Conservation (phyloP, 2,113 vertebrate species). For the Burhinus oedicnemus region DNA sequence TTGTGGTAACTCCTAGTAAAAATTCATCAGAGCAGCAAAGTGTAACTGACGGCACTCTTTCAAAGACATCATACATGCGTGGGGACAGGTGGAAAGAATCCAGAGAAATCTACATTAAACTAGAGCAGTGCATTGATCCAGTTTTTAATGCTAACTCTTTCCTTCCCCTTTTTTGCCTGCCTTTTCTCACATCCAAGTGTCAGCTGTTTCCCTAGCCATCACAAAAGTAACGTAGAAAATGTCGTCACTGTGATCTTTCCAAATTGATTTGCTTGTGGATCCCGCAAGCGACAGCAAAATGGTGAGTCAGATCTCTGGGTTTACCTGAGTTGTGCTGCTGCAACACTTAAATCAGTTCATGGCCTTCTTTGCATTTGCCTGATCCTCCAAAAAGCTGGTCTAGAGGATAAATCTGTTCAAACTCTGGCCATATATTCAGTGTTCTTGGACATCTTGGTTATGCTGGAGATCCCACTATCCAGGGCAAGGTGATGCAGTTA, state of each 20-base stretch:
- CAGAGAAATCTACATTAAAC: neutral
- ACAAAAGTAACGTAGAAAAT: neutral
- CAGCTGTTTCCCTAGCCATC: neutral
- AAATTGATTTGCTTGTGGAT: neutral
- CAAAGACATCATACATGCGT: neutral
- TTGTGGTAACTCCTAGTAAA: neutral
- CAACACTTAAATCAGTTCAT: neutral
- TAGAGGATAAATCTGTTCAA: neutral
- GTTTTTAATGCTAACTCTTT: neutral
- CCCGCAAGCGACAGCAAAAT: neutral
- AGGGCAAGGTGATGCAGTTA: neutral
- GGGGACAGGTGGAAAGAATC: neutral
- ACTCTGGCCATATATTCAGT: neutral
- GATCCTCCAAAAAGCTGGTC: neutral
- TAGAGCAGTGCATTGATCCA: neutral
- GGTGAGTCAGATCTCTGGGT: neutral
- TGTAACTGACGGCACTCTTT: neutral
- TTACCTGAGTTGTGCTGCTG: neutral
- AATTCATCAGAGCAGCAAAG: neutral
- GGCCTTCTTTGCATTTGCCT: neutral
- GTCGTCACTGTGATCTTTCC: neutral
- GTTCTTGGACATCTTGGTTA: neutral
- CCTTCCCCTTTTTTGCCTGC: neutral
- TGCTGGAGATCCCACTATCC: neutral
- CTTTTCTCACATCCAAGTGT: neutral